These are phyloP conservation scores for Danaus chrysippus DNA, from an alignment of 2,888 invertebrate genomes.

Conservation along the genomic window DNA sequence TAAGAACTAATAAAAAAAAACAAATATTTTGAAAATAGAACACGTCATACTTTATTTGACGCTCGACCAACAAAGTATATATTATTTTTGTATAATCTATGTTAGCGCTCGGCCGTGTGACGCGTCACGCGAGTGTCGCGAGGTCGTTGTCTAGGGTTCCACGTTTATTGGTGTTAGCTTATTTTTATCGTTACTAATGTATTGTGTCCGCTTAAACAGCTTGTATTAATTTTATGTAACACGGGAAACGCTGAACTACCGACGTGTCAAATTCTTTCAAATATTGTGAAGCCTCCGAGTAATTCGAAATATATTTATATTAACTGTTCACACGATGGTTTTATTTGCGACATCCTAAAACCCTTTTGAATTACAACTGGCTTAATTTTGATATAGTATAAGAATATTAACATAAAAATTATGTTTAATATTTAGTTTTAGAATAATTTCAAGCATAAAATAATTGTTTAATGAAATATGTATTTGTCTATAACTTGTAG, in stretches of 20 bases:
- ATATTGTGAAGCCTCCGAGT: constrained; percentile 79
- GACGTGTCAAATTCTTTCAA: constrained; percentile 70
- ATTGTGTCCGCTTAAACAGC: constrained; percentile 43
- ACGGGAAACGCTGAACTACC: constrained; percentile 44
- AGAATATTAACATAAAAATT: no score
- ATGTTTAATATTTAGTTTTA: no score
- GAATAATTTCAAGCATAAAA: no score
- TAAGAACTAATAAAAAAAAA: background rate
- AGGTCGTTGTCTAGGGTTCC: constrained; percentile 31
- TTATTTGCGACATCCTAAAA: constrained; percentile 45
- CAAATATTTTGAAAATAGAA: background rate
- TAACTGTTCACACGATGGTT: constrained; percentile 76
- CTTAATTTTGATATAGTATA: background rate
- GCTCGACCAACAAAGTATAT: constrained; percentile 26
- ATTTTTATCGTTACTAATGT: constrained; percentile 41
- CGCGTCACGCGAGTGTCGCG: constrained; percentile 31
- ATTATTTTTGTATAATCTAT: constrained; percentile 13
- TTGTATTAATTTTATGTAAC: constrained; percentile 57
- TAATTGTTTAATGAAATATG: no score
- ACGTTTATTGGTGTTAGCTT: constrained; percentile 46
- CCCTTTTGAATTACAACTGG: background rate
- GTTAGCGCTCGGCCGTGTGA: constrained; percentile 33
- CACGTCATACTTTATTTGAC: constrained; percentile 9
- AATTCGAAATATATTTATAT: constrained; percentile 80
- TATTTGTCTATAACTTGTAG: no score